Evolutionary conservation across 2,888 invertebrate species (phyloP), one percentile per base, ranked within the genome.

Genomic region (Trissolcus japonicus): DNA sequence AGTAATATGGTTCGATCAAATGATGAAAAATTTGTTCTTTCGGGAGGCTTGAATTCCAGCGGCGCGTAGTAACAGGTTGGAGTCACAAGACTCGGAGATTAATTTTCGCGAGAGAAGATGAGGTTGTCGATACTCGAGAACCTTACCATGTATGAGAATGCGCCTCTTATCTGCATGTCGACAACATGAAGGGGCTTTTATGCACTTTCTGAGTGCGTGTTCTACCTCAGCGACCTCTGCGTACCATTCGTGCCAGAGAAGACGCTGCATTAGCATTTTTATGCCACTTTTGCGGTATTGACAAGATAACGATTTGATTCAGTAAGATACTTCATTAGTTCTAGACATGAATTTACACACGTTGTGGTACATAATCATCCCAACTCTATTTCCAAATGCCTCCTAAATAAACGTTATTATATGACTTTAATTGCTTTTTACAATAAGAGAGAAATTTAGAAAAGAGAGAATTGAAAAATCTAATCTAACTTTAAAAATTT

Each of bases 201-300:
- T 75, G 63, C 75, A 63, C 75, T 63, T 55, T 68, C 59, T 35
- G 59, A 75, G 75, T 75, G 75, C 68, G 61, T 75, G 75, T 62
- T 75, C 68, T 54, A 75, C 59, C 62, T 63, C 75, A 68, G 63
- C 63, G 75, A 63, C 63, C 75, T 68, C 75, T 68, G 54, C 68
- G 43, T 75, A 57, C 53, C n/a, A 46, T 68, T 50, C 68, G 43
- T 63, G 50, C 53, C n/a, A 46, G 68, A 74, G 60, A 73, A 56
- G 56, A 56, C 51, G 61, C 67, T 67, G 57, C 57, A 74, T 74
- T 74, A 74, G 62, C 75, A 75, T 68, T 75, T 68, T 75, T 75
- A 63, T 54, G 68, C 60, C 63, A 68, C 68, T 75, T 75, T 68
- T 50, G 63, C 56, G 35, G 59, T 68, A 68, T 60, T 75, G 59